Evolutionary conservation across 2,888 invertebrate genomes (phyloP).

Genomic region (Stenodera caucasica): DNA sequence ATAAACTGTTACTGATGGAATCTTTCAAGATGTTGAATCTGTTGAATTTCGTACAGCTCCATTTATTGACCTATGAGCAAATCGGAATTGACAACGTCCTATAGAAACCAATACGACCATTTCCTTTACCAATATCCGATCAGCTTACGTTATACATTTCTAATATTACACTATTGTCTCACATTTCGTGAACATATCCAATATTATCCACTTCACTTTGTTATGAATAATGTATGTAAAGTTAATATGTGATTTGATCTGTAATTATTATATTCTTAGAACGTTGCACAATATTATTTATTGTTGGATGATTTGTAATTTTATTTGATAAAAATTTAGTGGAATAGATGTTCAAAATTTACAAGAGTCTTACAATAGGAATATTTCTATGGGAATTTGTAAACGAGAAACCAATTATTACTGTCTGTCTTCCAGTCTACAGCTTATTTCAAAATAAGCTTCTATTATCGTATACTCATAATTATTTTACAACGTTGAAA

Average conservation of each 20-base stretch:
- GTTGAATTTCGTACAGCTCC: not conserved
- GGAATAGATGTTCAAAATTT: too few species aligned
- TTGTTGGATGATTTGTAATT: too few species aligned
- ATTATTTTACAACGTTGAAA: not conserved
- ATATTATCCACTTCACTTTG: constrained; percentile 26
- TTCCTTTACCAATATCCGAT: constrained; percentile 19
- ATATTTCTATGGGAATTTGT: too few species aligned
- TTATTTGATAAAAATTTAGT: too few species aligned
- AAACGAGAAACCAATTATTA: not conserved
- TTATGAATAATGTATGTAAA: constrained; percentile 29
- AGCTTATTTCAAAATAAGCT: not conserved
- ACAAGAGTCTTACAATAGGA: too few species aligned
- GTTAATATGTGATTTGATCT: constrained; percentile 20
- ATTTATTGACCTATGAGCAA: not conserved
- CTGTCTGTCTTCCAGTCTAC: not conserved
- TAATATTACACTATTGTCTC: constrained; percentile 29
- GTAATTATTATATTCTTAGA: constrained; percentile 10
- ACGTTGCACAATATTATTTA: too few species aligned
- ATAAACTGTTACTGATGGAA: too few species aligned
- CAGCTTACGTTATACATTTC: constrained; percentile 29
- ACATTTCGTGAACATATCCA: constrained; percentile 27
- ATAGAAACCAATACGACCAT: not conserved
- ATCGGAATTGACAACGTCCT: not conserved
- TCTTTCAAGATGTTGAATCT: not conserved
- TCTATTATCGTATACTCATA: not conserved